A percentile compares a stretch with the other conserved stretches of the same genome.
Conservation (phyloP, 2,888 invertebrate genomes). For the Ormyrus pomaceus region DNA sequence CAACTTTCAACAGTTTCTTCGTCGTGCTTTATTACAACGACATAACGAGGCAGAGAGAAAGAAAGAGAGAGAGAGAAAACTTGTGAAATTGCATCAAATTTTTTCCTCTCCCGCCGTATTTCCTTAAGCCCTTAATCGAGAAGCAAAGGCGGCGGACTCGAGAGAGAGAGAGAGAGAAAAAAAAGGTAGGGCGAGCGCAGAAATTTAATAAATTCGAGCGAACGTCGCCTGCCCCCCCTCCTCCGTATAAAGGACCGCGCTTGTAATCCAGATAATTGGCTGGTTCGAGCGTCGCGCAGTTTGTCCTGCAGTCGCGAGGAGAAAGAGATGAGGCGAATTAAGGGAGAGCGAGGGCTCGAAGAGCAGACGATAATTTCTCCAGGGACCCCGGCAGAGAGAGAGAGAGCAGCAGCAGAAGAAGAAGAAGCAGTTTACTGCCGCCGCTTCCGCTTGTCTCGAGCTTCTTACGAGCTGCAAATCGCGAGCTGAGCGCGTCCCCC, state of each 20-base stretch:
- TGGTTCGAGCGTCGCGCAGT: conserved; percentile 14
- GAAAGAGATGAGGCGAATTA: conserved; percentile 40
- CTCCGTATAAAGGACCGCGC: neutral
- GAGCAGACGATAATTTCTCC: conserved; percentile 49
- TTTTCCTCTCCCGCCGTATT: neutral
- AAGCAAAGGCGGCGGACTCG: neutral
- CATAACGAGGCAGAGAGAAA: no score
- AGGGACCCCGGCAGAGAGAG: conserved; percentile 33
- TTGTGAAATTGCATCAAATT: neutral
- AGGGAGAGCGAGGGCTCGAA: conserved; percentile 17
- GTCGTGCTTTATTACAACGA: neutral
- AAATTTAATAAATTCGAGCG: conserved; percentile 36
- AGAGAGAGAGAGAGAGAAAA: no score
- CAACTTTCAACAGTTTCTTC: neutral
- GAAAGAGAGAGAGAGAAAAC: no score
- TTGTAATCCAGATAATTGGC: conserved; percentile 50
- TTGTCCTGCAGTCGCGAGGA: conserved; percentile 14
- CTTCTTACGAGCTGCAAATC: conserved; percentile 47
- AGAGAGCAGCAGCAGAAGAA: conserved; percentile 28
- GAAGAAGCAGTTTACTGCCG: conserved; percentile 43
- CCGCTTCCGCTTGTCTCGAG: conserved; percentile 41
- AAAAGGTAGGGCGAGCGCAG: neutral
- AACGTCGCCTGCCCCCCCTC: neutral
- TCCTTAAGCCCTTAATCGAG: conserved; percentile 18
- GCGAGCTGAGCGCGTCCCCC: conserved; percentile 4